Evolutionary conservation across 2,113 vertebrate genomes (phyloP), one percentile per base, ranked within the genome.

Genomic region (Poicephalus meyeri): DNA sequence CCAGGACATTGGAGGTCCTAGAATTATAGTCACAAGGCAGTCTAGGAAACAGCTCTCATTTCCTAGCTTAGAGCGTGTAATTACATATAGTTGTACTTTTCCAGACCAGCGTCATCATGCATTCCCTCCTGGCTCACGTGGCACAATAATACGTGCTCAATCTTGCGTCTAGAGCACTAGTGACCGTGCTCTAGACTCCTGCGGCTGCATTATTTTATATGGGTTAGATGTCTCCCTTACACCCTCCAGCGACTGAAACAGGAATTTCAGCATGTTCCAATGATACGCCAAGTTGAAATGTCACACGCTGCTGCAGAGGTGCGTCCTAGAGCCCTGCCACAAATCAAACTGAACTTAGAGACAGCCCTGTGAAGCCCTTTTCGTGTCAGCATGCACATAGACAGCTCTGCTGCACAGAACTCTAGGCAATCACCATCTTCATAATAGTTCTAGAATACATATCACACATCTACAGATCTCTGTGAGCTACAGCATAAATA

Each of bases 1-100:
- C 28, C 0, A 0, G 58, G 19, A 64, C 52, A 13, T 8, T 76
- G 29, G 23, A 79, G 8, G 26, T 89, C 24, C 44, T 68, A 69
- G 61, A 93, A 88, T 77, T 77, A 79, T 8, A 50, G 21, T 23
- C 13, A 8, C 37, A 16, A 88, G 41, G 71, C 70, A 91, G 71
- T 69, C 37, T 80, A 88, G 88, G 79, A 93, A 89, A 94, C 53
- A 1, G 81, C 1, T 13, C 47, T 60, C 58, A 47, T 70, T 88
- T 86, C 65, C 55, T 77, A 71, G 49, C 11, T 68, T 37, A 46
- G 49, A 95, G 91, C 33, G 20, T 83, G 17, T 78, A 78, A 88
- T 44, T 68, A 76, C 55, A 84, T 71, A 35, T 2, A 78, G 80
- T 3, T 92, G 88, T 95, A 95, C 50, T 93, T 93, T 93, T 95